Evolutionary conservation across 2,888 invertebrate species (phyloP).

Genomic region (Pammene fasciana): DNA sequence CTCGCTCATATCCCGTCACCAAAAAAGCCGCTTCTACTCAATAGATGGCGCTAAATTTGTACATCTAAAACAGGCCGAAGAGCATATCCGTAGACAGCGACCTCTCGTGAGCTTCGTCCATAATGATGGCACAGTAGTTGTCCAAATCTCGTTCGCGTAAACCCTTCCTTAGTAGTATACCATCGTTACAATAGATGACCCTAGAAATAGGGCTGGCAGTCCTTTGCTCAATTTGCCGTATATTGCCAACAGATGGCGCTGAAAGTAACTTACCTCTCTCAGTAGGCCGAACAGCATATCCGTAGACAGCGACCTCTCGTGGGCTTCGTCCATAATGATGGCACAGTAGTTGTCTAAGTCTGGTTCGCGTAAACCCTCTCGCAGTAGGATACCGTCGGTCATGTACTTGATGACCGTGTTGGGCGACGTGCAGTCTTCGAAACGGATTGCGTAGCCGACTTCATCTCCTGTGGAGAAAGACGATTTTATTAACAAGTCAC

Average conservation of each 20-base stretch:
- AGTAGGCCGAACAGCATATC: constrained; percentile 98
- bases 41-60: no score
- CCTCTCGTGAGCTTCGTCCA: constrained; percentile 99
- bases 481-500: no score
- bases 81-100: constrained; percentile 99
- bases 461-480: constrained; percentile 86
- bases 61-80: constrained; percentile 89
- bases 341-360: constrained; percentile 99
- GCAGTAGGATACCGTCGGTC: constrained; percentile 99
- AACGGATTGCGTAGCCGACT: constrained; percentile 99
- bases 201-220: no score
- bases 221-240: neutral
- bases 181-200: no score
- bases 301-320: constrained; percentile 98
- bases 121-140: constrained; percentile 98
- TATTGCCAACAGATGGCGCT: neutral
- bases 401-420: constrained; percentile 98
- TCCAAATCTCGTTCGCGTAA: constrained; percentile 98
- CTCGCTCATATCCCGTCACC: no score
- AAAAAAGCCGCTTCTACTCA: no score
- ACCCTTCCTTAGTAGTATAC: constrained; percentile 97
- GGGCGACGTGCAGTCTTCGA: constrained; percentile 99
- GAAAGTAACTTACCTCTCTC: constrained; percentile 88
- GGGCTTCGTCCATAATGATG: constrained; percentile 99
- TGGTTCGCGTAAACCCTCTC: constrained; percentile 97